phyloP scores from a whole-genome alignment of 2,888 invertebrate genomes.

The Hermodice carunculata region DNA sequence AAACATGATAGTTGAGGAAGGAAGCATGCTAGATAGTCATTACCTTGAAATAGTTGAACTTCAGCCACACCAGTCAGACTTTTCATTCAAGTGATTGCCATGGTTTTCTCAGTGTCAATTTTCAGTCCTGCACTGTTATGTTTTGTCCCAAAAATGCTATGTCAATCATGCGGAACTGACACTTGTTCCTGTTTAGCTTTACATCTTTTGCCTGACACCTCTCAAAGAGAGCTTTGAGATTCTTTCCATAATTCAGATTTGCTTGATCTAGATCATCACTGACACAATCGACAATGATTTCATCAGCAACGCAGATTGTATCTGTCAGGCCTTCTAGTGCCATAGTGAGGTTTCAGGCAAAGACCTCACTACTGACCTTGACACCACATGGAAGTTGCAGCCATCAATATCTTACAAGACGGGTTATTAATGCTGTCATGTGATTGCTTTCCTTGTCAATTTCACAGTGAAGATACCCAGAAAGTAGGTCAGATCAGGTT shows the following conservation, averaged over 20 bases:
- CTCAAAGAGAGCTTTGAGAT: constrained; percentile 17
- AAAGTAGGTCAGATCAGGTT: background rate
- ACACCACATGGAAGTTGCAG: constrained; percentile 34
- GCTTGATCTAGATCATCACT: too few species aligned
- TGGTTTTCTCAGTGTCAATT: constrained; percentile 18
- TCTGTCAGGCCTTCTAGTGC: constrained; percentile 29
- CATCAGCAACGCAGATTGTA: constrained; percentile 35
- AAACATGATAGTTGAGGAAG: constrained; percentile 10
- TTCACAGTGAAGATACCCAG: background rate
- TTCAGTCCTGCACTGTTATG: constrained; percentile 22
- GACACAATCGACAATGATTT: constrained; percentile 34
- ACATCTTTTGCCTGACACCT: constrained; percentile 4
- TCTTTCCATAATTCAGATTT: constrained; percentile 27
- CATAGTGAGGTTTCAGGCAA: constrained; percentile 24
- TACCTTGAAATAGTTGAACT: constrained; percentile 29
- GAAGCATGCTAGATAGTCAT: constrained; percentile 29
- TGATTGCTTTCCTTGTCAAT: constrained; percentile 4
- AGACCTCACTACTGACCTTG: constrained; percentile 27
- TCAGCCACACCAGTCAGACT: constrained; percentile 24
- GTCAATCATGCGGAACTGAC: background rate
- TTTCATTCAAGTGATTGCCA: constrained; percentile 31
- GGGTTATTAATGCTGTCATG: background rate
- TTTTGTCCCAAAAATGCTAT: constrained; percentile 22
- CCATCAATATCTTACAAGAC: constrained; percentile 4
- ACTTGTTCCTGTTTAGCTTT: constrained; percentile 12